Evolutionary conservation across 2,797 vertebrate genomes (phyloP).

Genomic region (Cygnus olor): DNA sequence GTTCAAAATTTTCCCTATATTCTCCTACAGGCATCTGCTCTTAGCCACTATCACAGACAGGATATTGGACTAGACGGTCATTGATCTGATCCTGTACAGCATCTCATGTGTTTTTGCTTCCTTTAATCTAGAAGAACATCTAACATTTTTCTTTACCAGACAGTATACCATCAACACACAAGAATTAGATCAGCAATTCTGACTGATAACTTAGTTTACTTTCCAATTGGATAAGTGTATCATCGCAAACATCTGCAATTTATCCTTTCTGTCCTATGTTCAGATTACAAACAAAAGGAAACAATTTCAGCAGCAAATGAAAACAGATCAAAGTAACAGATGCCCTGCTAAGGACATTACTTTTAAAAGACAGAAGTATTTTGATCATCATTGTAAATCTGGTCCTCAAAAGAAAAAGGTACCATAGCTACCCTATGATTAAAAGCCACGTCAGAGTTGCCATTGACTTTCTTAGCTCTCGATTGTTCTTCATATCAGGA

Average conservation of each 20-base stretch:
- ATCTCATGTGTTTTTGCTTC: not conserved
- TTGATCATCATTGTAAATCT: slow-evolving; percentile 14
- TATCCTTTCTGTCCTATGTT: slow-evolving; percentile 2
- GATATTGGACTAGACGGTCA: slow-evolving; percentile 1
- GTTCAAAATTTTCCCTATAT: not conserved
- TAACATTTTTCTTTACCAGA: not conserved
- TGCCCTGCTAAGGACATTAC: not conserved
- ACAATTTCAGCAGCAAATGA: slow-evolving; percentile 44
- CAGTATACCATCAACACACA: not conserved
- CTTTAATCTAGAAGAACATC: slow-evolving; percentile 28
- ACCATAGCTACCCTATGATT: not conserved
- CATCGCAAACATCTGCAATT: slow-evolving; percentile 40
- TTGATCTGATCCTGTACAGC: slow-evolving; percentile 32
- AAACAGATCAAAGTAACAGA: slow-evolving; percentile 38
- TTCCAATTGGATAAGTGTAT: slow-evolving; percentile 11
- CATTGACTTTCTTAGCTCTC: slow-evolving; percentile 11
- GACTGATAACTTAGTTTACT: slow-evolving; percentile 24
- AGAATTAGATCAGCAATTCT: slow-evolving; percentile 35
- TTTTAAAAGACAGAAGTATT: slow-evolving; percentile 28
- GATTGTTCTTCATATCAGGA: not conserved
- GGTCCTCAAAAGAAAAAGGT: not conserved
- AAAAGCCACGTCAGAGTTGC: not conserved
- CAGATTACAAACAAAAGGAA: slow-evolving; percentile 40
- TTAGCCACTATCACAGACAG: not conserved
- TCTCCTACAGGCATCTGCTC: not conserved